These are phyloP conservation scores for Melanotaenia nigrans DNA, from an alignment of 2,797 vertebrate genomes.

Conservation along the genomic window DNA sequence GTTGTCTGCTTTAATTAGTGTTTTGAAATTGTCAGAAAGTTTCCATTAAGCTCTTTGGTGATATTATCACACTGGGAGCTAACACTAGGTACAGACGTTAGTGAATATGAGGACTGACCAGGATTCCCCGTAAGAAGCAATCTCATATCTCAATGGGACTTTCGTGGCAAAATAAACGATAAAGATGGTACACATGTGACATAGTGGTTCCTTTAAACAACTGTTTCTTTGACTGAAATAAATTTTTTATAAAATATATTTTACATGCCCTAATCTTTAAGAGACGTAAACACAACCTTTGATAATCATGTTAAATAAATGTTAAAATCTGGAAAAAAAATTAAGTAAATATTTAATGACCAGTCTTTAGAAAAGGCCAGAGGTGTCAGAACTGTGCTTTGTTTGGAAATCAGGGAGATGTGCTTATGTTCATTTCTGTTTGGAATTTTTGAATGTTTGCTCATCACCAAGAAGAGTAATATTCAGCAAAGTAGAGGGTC, in stretches of 20 bases:
- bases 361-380: conserved; percentile 13
- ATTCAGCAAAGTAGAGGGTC: conserved; percentile 10
- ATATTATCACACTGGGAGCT: conserved; percentile 14
- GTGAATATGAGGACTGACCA: neutral
- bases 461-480: conserved; percentile 14
- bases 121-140: neutral
- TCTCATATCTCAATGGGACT: neutral
- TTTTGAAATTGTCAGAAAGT: conserved; percentile 58
- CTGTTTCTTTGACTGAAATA: neutral
- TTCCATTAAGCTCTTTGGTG: conserved; percentile 49
- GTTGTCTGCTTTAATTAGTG: conserved; percentile 73
- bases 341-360: conserved; percentile 45
- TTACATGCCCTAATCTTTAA: neutral
- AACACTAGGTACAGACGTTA: conserved; percentile 2
- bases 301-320: neutral
- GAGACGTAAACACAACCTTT: neutral
- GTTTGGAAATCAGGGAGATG: conserved; percentile 21
- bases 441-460: neutral
- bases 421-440: conserved; percentile 28
- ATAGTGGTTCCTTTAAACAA: neutral
- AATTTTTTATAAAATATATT: neutral
- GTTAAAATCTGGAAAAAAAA: neutral
- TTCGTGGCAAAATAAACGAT: neutral
- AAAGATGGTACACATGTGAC: neutral
- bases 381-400: conserved; percentile 11